Evolutionary conservation across 2,888 invertebrate genomes (phyloP), one percentile per base, ranked within the genome.

Genomic region (Tipula lateralis): DNA sequence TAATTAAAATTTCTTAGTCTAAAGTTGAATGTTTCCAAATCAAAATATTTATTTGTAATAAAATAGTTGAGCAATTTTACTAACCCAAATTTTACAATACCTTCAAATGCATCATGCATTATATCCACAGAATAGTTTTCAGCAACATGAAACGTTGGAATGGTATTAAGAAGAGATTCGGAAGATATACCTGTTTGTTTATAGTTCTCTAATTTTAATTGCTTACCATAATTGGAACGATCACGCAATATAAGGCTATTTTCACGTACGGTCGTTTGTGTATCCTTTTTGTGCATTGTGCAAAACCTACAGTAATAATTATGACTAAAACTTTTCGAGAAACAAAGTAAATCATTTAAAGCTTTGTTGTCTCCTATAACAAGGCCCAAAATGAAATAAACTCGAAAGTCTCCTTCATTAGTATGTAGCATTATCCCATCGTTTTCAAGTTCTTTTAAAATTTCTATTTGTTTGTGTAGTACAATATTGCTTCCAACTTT

Each of bases 51-150:
- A 36, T 81, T 66, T 36, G 44, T 83, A 83, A 85, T 83, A 85
- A 85, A 83, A 84, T 39, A 44, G 44, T 39, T n/a, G n/a, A 84
- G 16, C 1, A 19, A 9, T 9, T 84, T 84, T 24, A 81, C 83
- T n/a, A 85, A 44, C 84, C 85, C 84, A 50, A 84, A 85, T 84
- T 83, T 85, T 4, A 85, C n/a, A n/a, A n/a, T n/a, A n/a, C n/a
- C n/a, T n/a, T n/a, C n/a, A n/a, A n/a, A n/a, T n/a, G n/a, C n/a
- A 85, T 85, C 85, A 32, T 86, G 85, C 86, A 86, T 86, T 84
- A 86, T 84, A 85, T 86, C 86, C 83, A 84, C 85, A 80, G 85
- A 84, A 85, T 85, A 32, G 32, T 32, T 32, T 32, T 32, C 32
- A 32, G 32, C 6, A 32, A 32, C 6, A 5, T 32, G 32, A 32